Evolutionary conservation across 1,140 invertebrate species (phyloP), one percentile per base, ranked within the genome.

Genomic region (Panagrolaimus sp.): DNA sequence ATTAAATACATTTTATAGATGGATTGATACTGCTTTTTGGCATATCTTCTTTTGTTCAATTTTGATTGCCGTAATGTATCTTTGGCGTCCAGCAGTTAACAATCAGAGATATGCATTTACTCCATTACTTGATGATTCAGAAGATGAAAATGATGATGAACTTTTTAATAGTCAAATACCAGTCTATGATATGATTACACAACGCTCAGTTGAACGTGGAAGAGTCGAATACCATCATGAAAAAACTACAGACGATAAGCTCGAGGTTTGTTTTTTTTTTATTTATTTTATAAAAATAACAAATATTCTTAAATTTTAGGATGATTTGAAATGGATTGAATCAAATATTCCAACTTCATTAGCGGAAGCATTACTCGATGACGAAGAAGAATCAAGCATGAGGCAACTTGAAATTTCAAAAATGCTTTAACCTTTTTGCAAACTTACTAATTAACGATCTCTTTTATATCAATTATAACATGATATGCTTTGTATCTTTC

Each of bases 21-120:
- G 91, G 91, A 82, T 95, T 69, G 92, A 96, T 84, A 91, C 92
- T 70, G 92, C 91, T 3, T 95, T 91, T 83, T 96, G 93, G 93
- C 92, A 93, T 83, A 87, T 95, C 23, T 84, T 94, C 20, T 96
- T 96, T 84, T 92, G 90, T 20, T 86, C 90, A 53, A 88, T 96
- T 67, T 85, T 96, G 23, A 84, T 92, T 45, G 91, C 92, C 13
- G 95, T 96, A 71, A 95, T 95, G 90, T 88, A 96, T 70, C 86
- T 96, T 43, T 96, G 92, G 92, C 85, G 92, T 72, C 93, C 93
- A 5, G 92, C 91, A 3, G 91, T 91, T 80, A 96, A 95, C 83
- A 95, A 95, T 85, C 92, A 95, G 85, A 87, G 88, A 72, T 95
- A 93, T 85, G 92, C 92, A 3, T 95, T 95, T 85, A 92, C 91